phyloP scores from a whole-genome alignment of 2,888 invertebrate species.

The Spisula solida region DNA sequence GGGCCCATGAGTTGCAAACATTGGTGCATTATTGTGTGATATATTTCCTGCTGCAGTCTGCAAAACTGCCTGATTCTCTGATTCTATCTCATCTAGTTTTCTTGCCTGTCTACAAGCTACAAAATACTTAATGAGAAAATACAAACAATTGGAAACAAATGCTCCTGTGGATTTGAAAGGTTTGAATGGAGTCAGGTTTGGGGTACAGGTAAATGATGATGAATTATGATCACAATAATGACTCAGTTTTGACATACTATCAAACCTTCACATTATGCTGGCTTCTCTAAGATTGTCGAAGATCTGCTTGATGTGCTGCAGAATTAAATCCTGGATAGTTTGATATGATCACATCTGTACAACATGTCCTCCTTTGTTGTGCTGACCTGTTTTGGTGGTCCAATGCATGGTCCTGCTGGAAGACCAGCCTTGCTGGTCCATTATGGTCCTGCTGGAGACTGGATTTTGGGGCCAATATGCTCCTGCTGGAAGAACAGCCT shows the following conservation, averaged over 20 bases:
- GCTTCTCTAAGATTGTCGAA: neutral
- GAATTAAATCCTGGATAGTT: too few species aligned
- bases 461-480: too few species aligned
- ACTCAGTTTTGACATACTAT: too few species aligned
- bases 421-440: neutral
- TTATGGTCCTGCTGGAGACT: too few species aligned
- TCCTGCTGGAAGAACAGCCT: too few species aligned
- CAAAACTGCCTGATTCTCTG: neutral
- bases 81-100: neutral
- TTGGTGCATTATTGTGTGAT: neutral
- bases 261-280: too few species aligned
- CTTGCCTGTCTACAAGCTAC: neutral
- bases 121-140: neutral
- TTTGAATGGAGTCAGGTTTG: neutral
- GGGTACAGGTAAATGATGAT: too few species aligned
- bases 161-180: neutral
- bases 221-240: too few species aligned
- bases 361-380: too few species aligned
- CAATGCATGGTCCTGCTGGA: neutral
- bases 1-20: neutral
- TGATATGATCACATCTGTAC: too few species aligned
- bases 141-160: conserved; percentile 22
- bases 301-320: neutral
- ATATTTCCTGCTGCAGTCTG: neutral
- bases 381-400: neutral